phyloP scores from a whole-genome alignment of 2,888 invertebrate genomes.

The Stenoptilia bipunctidactyla region DNA sequence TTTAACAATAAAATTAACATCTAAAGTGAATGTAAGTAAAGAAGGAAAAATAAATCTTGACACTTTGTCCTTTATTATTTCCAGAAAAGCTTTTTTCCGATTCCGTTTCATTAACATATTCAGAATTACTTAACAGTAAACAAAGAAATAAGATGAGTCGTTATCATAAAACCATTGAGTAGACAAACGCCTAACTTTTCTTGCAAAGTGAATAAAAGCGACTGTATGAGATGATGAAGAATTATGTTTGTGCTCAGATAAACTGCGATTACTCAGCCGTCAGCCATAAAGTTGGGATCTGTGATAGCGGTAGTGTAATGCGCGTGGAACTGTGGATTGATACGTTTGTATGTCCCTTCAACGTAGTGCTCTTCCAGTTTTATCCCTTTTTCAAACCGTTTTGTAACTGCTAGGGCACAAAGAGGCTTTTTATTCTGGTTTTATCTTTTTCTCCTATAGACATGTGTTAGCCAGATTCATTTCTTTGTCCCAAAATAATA shows the following conservation, averaged over 20 bases:
- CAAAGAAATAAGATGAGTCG: too few relatives aligned
- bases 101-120: too few relatives aligned
- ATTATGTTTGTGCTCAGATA: not conserved
- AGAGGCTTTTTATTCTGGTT: not conserved
- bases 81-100: too few relatives aligned
- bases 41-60: too few relatives aligned
- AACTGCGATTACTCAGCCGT: not conserved
- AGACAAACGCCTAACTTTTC: too few relatives aligned
- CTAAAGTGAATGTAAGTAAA: too few relatives aligned
- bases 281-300: conserved; percentile 17
- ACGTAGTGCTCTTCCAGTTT: not conserved
- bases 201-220: too few relatives aligned
- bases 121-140: too few relatives aligned
- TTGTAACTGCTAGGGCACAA: not conserved
- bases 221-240: too few relatives aligned
- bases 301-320: conserved; percentile 21
- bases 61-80: too few relatives aligned
- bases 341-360: not conserved
- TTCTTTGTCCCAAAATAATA: not conserved
- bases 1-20: too few relatives aligned
- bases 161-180: too few relatives aligned
- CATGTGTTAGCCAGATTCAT: not conserved
- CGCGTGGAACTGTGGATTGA: conserved; percentile 11
- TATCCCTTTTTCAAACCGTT: not conserved
- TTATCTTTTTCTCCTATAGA: not conserved